A percentile compares a stretch with the other conserved stretches of the same genome.
These are phyloP conservation scores for Leptinotarsa rubiginosa DNA, from an alignment of 2,888 invertebrate genomes.

Conservation along the genomic window DNA sequence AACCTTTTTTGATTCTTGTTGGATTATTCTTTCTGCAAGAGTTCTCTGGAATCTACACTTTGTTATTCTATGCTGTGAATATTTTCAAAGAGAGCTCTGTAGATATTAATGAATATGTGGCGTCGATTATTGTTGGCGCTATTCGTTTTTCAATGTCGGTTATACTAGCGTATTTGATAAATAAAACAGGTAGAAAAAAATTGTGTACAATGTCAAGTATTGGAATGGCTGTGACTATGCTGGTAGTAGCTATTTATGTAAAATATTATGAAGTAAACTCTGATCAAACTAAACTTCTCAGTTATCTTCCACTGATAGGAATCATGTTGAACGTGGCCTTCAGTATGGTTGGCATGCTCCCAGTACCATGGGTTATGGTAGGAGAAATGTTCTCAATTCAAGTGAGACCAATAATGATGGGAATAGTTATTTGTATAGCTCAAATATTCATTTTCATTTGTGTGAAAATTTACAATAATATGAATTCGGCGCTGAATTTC, in stretches of 20 bases:
- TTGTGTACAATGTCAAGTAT: slow-evolving; percentile 75
- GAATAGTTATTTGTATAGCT: slow-evolving; percentile 77
- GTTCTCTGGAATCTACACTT: slow-evolving; percentile 79
- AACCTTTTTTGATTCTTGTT: slow-evolving; percentile 76
- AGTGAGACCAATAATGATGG: slow-evolving; percentile 77
- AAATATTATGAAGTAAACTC: slow-evolving; percentile 62
- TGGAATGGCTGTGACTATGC: slow-evolving; percentile 75
- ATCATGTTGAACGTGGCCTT: slow-evolving; percentile 77
- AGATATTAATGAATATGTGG: slow-evolving; percentile 73
- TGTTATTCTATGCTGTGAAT: slow-evolving; percentile 78
- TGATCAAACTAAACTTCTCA: slow-evolving; percentile 52
- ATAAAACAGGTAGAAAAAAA: slow-evolving; percentile 73
- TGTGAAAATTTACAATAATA: slow-evolving; percentile 77
- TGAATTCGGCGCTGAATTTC: slow-evolving; percentile 70
- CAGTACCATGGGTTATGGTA: slow-evolving; percentile 81
- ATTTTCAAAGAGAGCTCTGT: slow-evolving; percentile 78
- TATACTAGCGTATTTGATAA: slow-evolving; percentile 75
- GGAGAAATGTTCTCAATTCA: slow-evolving; percentile 79
- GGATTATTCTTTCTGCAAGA: slow-evolving; percentile 79
- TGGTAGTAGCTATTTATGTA: slow-evolving; percentile 60
- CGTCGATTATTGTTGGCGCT: slow-evolving; percentile 77
- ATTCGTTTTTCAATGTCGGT: slow-evolving; percentile 77
- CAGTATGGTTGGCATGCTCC: slow-evolving; percentile 80
- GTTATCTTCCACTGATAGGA: slow-evolving; percentile 70
- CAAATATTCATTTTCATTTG: slow-evolving; percentile 78